Conservation (phyloP, 2,113 vertebrate species). For the Orcinus orca region DNA sequence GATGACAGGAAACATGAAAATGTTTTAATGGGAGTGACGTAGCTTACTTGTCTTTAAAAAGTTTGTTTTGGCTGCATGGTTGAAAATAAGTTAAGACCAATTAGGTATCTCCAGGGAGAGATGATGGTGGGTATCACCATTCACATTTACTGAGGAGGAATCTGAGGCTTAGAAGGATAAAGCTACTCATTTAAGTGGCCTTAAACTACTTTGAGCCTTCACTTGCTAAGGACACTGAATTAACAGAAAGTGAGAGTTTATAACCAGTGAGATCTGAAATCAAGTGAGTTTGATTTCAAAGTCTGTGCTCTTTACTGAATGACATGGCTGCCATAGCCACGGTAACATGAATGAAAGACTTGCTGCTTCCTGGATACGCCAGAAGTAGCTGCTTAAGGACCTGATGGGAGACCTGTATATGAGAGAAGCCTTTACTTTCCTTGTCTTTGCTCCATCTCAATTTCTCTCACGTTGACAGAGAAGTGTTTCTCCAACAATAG, state of each 20-base stretch:
- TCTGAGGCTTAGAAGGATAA: not conserved
- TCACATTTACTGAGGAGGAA: not conserved
- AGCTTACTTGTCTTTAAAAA: not conserved
- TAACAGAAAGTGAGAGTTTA: not conserved
- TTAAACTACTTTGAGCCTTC: not conserved
- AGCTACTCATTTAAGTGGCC: not conserved
- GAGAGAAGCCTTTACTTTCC: not conserved
- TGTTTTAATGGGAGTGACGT: not conserved
- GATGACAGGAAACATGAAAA: not conserved
- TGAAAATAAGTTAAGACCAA: not conserved
- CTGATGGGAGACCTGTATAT: not conserved
- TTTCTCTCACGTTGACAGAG: not conserved
- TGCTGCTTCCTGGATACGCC: not conserved
- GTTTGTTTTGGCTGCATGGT: not conserved
- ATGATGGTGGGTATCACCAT: not conserved
- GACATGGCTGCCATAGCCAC: no score
- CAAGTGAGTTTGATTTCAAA: not conserved
- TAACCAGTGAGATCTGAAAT: not conserved
- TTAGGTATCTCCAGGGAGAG: not conserved
- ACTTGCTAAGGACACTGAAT: not conserved
- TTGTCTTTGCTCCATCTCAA: not conserved
- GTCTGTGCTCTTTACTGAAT: not conserved
- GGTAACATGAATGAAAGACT: not conserved
- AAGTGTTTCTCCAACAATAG: not conserved
- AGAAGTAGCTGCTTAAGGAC: not conserved